These are phyloP conservation scores for Calidris pygmaea DNA, from an alignment of 2,113 vertebrate species.

Conservation along the genomic window DNA sequence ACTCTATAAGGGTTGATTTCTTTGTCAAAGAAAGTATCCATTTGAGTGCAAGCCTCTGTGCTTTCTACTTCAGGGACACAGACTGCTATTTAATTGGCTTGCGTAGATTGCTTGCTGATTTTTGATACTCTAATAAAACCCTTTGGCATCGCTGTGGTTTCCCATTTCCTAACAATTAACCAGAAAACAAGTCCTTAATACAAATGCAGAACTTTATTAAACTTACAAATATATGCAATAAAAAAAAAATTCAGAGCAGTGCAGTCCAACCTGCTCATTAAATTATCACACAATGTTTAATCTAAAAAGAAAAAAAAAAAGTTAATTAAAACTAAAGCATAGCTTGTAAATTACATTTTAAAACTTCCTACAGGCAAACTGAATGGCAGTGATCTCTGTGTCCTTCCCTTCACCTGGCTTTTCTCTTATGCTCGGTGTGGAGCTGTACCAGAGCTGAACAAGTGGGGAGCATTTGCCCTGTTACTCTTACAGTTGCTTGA, in stretches of 20 bases:
- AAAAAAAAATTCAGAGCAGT: background rate
- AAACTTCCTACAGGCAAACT: background rate
- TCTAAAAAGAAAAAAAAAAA: background rate
- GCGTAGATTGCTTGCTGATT: constrained; percentile 17
- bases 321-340: background rate
- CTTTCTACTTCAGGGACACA: background rate
- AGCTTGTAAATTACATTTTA: background rate
- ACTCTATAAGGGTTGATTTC: background rate
- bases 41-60: background rate
- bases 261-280: background rate
- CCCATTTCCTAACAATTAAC: constrained; percentile 38
- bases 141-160: background rate
- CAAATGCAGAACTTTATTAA: constrained; percentile 31
- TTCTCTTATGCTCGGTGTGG: background rate
- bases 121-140: constrained; percentile 48
- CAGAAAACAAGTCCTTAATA: constrained; percentile 6
- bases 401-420: background rate
- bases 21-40: background rate
- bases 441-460: background rate
- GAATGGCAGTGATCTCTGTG: background rate
- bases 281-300: background rate
- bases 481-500: background rate
- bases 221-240: background rate
- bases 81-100: constrained; percentile 17
- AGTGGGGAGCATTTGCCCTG: background rate